Conservation (phyloP, 2,797 vertebrate genomes). For the Sebastes oblongus region DNA sequence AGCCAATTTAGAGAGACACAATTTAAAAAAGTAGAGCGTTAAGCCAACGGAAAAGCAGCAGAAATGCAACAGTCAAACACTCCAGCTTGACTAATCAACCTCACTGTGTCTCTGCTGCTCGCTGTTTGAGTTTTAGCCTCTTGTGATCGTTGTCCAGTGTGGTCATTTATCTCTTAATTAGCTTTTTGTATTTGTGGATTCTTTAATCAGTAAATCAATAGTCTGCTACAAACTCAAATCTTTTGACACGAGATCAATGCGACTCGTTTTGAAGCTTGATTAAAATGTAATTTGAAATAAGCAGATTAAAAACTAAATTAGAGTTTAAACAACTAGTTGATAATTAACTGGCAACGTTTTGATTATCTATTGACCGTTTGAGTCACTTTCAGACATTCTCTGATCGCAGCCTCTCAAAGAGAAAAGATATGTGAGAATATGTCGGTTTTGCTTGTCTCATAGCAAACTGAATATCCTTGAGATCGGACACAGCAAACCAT, state of each 20-base stretch:
- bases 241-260: neutral
- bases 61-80: neutral
- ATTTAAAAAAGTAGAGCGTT: neutral
- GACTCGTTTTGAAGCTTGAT: slow-evolving; percentile 1
- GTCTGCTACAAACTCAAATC: neutral
- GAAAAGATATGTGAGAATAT: neutral
- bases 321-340: neutral
- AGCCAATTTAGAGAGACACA: slow-evolving; percentile 17
- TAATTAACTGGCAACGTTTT: slow-evolving; percentile 4
- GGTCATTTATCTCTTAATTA: slow-evolving; percentile 28
- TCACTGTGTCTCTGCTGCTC: slow-evolving; percentile 3
- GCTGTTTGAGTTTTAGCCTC: slow-evolving; percentile 10
- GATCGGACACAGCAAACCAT: no score
- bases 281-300: neutral
- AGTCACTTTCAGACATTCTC: neutral
- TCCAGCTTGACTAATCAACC: slow-evolving; percentile 10
- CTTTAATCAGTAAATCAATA: neutral
- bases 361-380: neutral
- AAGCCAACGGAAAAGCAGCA: slow-evolving; percentile 12
- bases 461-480: neutral
- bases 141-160: slow-evolving; percentile 7
- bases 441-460: neutral
- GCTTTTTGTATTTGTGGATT: neutral
- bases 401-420: neutral
- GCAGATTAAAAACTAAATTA: slow-evolving; percentile 3